Evolutionary conservation across 2,797 vertebrate genomes (phyloP), one percentile per base, ranked within the genome.

Genomic region (Rachycentron canadum): DNA sequence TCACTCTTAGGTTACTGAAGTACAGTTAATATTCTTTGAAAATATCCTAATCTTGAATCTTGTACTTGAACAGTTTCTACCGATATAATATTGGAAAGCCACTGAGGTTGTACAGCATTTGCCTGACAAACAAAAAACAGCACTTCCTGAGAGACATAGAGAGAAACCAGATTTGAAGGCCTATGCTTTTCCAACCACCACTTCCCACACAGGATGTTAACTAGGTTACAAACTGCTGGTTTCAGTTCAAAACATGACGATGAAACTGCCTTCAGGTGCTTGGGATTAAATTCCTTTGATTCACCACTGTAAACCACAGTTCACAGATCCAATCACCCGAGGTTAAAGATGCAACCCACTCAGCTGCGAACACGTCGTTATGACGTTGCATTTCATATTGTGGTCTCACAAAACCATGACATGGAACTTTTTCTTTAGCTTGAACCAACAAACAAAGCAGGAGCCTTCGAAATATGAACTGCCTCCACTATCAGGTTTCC

Each of bases 211-310:
- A 41, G 41, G 63, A 71, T 53, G 79, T 36, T 25, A 70, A 88
- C 76, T 71, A 85, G 81, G 81, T 79, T 78, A 78, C 62, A 57
- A 81, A 71, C 61, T 77, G 79, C 73, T 88, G 76, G 74, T 90
- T 91, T 81, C 83, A 85, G 38, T 66, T 84, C 57, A 72, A 83
- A 79, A 84, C 73, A 85, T 61, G 74, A 80, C 74, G 25, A 83
- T 53, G 81, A 91, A 91, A 88, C 81, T 60, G 88, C 93, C 88
- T 79, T 56, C 3, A 68, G 87, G 82, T n/a, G 16, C 28, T 74
- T 26, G 55, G 82, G 82, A 83, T 92, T 87, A 38, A 76, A 81
- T 86, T 89, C 45, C 76, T 83, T 86, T 85, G 84, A 88, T 90
- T 86, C 34, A 50, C 25, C 40, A 59, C 57, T 76, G 56, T 17